A percentile compares a stretch with the other conserved stretches of the same genome.
These are phyloP conservation scores for Apostichopus parvimensis DNA, from an alignment of 35 echinoderm and acorn worm genomes.

Conservation along the genomic window DNA sequence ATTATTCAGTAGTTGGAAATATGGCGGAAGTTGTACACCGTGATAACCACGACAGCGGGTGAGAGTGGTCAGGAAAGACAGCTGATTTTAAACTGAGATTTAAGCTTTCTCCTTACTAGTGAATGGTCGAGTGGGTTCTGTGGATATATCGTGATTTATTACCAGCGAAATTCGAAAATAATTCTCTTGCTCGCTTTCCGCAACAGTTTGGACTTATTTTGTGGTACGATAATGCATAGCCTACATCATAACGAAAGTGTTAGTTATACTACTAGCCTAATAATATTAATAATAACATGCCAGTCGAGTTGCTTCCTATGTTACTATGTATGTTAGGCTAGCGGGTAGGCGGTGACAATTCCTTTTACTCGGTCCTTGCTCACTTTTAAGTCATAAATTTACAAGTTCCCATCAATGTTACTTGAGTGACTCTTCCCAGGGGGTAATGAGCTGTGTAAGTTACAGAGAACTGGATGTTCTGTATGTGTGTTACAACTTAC, in stretches of 20 bases:
- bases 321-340: not conserved
- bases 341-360: not conserved
- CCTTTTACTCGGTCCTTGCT: too few relatives aligned
- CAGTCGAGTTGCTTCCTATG: not conserved
- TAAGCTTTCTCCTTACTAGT: not conserved
- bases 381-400: too few relatives aligned
- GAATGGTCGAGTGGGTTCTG: not conserved
- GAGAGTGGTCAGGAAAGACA: not conserved
- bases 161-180: not conserved
- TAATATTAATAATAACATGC: not conserved
- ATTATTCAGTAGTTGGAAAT: not conserved
- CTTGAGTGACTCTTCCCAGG: too few relatives aligned
- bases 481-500: too few relatives aligned
- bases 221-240: not conserved
- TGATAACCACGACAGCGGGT: not conserved
- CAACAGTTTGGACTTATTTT: not conserved
- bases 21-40: not conserved
- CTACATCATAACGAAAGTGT: not conserved
- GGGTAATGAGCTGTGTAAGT: too few relatives aligned
- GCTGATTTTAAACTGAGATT: not conserved
- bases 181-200: not conserved
- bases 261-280: not conserved
- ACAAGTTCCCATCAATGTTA: too few relatives aligned
- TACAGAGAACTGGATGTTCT: too few relatives aligned
- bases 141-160: not conserved